These are phyloP conservation scores for Hemitrygon akajei DNA, from an alignment of 2,797 vertebrate genomes.

Conservation along the genomic window DNA sequence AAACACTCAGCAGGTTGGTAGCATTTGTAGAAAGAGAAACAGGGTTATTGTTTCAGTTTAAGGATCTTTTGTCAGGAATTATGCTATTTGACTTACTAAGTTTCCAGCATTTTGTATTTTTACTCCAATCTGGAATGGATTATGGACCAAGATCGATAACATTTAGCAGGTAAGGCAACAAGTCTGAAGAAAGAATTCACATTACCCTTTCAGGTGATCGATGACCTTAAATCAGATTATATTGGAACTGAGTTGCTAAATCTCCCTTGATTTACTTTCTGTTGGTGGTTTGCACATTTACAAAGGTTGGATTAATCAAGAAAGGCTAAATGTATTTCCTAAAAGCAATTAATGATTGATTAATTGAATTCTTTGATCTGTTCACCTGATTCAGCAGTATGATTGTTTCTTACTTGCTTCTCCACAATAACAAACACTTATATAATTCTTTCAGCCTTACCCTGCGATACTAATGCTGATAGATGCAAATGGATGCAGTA, in stretches of 20 bases:
- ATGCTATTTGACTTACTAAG: too few relatives aligned
- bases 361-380: background rate
- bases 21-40: too few relatives aligned
- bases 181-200: background rate
- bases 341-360: background rate
- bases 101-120: too few relatives aligned
- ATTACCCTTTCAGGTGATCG: background rate
- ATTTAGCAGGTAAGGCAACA: background rate
- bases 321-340: background rate
- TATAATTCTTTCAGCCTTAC: background rate
- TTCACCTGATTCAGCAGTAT: background rate
- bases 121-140: too few relatives aligned
- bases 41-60: too few relatives aligned
- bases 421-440: too few relatives aligned
- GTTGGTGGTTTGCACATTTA: background rate
- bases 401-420: background rate
- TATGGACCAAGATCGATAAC: too few relatives aligned
- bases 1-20: background rate
- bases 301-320: constrained; percentile 13
- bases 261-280: background rate
- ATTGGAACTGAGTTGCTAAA: background rate
- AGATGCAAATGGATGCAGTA: too few relatives aligned
- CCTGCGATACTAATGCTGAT: background rate
- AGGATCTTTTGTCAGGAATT: too few relatives aligned
- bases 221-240: background rate